Conservation (phyloP, 2,113 vertebrate species). For the Hydrolagus affinis region DNA sequence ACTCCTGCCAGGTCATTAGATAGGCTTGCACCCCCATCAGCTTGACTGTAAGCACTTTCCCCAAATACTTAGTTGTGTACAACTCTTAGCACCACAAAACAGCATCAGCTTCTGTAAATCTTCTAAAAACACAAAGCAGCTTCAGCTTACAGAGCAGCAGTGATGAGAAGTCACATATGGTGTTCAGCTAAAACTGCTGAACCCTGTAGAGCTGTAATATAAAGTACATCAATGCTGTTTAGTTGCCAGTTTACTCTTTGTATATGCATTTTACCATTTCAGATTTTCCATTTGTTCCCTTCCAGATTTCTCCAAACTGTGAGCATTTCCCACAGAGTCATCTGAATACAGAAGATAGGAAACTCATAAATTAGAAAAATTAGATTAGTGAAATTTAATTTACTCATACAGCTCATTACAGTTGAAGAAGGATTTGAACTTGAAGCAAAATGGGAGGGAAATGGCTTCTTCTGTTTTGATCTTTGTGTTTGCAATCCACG, state of each 20-base stretch:
- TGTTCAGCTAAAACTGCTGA: conserved; percentile 57
- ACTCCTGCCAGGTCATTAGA: conserved; percentile 46
- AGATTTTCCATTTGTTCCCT: conserved; percentile 23
- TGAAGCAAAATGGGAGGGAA: not conserved
- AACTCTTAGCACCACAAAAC: conserved; percentile 53
- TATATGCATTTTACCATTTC: conserved; percentile 27
- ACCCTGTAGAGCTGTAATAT: conserved; percentile 39
- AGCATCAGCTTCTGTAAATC: conserved; percentile 55
- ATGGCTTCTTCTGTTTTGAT: not conserved
- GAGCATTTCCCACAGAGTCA: conserved; percentile 13
- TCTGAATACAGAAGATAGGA: conserved; percentile 18
- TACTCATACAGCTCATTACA: not conserved
- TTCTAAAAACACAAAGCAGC: conserved; percentile 57
- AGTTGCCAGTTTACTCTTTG: conserved; percentile 16
- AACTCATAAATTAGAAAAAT: conserved; percentile 24
- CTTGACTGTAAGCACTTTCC: conserved; percentile 50
- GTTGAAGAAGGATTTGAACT: not conserved
- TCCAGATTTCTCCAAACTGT: conserved; percentile 12
- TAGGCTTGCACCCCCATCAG: conserved; percentile 45
- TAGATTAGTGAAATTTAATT: conserved; percentile 31
- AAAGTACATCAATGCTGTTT: conserved; percentile 23
- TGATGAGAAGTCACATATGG: conserved; percentile 62
- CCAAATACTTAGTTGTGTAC: conserved; percentile 51
- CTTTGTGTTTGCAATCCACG: not conserved
- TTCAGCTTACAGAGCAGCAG: conserved; percentile 50